These are phyloP conservation scores for Acleris sparsana DNA, from an alignment of 2,888 invertebrate species.

Conservation along the genomic window DNA sequence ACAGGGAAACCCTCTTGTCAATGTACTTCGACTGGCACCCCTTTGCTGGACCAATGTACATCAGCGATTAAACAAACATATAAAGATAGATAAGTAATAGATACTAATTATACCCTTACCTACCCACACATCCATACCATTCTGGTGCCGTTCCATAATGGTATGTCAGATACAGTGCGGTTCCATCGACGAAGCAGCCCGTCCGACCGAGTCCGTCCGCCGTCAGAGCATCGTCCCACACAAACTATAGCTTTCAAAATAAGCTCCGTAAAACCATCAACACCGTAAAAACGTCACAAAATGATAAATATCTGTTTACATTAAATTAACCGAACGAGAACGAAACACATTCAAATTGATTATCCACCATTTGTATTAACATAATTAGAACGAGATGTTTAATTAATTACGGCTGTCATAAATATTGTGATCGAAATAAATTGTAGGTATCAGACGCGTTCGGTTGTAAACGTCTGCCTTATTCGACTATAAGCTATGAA, in stretches of 20 bases:
- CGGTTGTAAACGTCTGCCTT: constrained; percentile 70
- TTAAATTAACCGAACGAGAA: constrained; percentile 74
- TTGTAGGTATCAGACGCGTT: constrained; percentile 60
- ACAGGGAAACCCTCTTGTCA: no score
- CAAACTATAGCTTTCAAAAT: constrained; percentile 53
- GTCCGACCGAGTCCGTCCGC: background rate
- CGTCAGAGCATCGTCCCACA: constrained; percentile 42
- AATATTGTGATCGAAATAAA: constrained; percentile 73
- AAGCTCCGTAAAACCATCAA: constrained; percentile 57
- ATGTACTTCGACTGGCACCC: no score
- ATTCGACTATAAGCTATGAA: constrained; percentile 69
- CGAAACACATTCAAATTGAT: constrained; percentile 77
- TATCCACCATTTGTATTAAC: constrained; percentile 78
- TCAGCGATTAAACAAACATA: background rate
- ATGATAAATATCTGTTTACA: constrained; percentile 79
- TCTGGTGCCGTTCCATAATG: constrained; percentile 83
- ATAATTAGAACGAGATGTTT: constrained; percentile 80
- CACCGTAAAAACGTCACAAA: constrained; percentile 74
- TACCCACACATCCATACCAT: constrained; percentile 85
- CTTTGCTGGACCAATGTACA: no score
- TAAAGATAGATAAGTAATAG: constrained; percentile 21
- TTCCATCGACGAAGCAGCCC: constrained; percentile 57
- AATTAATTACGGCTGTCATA: constrained; percentile 77
- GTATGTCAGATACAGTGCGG: constrained; percentile 64
- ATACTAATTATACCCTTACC: constrained; percentile 72